Percentiles rank a stretch among this genome's conserved stretches.
These are phyloP conservation scores for Stratiomys singularior DNA, from an alignment of 2,888 invertebrate genomes.

Conservation along the genomic window DNA sequence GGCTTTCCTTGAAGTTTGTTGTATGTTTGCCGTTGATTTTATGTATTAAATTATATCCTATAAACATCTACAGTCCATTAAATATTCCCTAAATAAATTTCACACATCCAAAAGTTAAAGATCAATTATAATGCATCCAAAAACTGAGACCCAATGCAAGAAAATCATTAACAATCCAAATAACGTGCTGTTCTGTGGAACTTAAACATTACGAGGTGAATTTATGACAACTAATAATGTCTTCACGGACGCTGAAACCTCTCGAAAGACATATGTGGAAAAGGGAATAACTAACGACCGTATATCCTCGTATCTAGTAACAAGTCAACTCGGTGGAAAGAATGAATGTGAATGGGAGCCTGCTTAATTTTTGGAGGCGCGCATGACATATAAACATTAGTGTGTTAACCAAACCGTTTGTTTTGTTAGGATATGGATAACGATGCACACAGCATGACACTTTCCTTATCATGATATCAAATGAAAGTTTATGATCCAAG, in stretches of 20 bases:
- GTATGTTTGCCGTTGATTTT: too few relatives aligned
- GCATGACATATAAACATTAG: slow-evolving; percentile 4
- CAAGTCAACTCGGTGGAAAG: background rate
- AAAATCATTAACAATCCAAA: slow-evolving; percentile 10
- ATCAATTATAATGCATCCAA: background rate
- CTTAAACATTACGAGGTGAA: background rate
- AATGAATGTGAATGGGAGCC: background rate
- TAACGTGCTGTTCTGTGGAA: background rate
- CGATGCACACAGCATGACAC: slow-evolving; percentile 30
- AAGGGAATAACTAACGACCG: slow-evolving; percentile 8
- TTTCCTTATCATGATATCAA: slow-evolving; percentile 37
- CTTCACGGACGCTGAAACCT: background rate
- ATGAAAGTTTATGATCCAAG: slow-evolving; percentile 37
- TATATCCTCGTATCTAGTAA: background rate
- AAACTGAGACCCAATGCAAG: background rate
- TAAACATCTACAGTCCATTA: too few relatives aligned
- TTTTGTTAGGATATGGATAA: background rate
- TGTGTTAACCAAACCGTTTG: background rate
- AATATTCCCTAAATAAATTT: too few relatives aligned
- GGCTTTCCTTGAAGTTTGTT: too few relatives aligned
- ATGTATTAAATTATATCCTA: too few relatives aligned
- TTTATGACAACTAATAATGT: slow-evolving; percentile 30
- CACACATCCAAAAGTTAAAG: background rate
- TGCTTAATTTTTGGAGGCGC: background rate
- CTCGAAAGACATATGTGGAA: background rate